Conservation (phyloP, 2,797 vertebrate species). For the Rhincodon typus region DNA sequence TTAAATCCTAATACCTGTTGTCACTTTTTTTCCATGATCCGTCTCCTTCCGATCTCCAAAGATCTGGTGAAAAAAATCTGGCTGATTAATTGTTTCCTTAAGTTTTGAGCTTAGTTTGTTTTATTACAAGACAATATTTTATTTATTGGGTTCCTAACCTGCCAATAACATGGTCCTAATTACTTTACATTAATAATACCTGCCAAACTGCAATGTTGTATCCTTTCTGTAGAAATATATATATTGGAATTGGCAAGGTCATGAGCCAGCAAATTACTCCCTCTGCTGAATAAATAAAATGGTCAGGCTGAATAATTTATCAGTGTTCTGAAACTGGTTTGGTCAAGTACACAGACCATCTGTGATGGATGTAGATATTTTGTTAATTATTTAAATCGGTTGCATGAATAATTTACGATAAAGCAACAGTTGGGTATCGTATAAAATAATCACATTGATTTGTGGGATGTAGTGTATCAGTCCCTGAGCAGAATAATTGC, state of each 20-base stretch:
- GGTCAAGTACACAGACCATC: not conserved
- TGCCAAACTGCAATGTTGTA: not conserved
- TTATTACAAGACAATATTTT: not conserved
- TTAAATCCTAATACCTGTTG: not conserved
- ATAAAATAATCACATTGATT: not conserved
- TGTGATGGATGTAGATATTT: not conserved
- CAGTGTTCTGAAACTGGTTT: not conserved
- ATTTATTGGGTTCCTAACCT: not conserved
- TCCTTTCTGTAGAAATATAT: not conserved
- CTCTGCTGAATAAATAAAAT: not conserved
- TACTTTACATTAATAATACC: not conserved
- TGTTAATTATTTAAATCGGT: constrained; percentile 6
- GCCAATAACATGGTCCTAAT: not conserved
- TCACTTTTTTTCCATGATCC: not conserved
- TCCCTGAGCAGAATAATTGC: not conserved
- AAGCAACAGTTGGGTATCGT: not conserved
- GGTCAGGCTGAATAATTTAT: not conserved
- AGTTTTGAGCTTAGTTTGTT: not conserved
- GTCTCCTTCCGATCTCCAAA: not conserved
- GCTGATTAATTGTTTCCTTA: not conserved
- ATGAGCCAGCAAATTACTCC: not conserved
- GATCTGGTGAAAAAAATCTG: not conserved
- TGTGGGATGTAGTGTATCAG: not conserved
- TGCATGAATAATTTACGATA: not conserved
- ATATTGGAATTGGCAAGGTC: not conserved